Conservation (phyloP, 2,888 invertebrate genomes). For the Deroplatys truncata region DNA sequence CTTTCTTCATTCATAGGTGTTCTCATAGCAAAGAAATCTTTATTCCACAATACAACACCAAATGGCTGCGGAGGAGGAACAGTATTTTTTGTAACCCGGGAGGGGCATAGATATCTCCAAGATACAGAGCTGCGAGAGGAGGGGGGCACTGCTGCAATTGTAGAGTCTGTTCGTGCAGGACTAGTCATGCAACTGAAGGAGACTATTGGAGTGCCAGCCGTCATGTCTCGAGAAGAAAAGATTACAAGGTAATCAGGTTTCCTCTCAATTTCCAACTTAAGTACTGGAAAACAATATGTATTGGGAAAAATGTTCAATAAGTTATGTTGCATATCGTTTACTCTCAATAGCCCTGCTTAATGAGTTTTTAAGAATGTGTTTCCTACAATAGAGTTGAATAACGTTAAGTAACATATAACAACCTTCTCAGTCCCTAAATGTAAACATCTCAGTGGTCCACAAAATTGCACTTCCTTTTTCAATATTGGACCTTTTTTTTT, state of each 20-base stretch:
- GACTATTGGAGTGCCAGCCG: slow-evolving; percentile 68
- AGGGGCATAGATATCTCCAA: slow-evolving; percentile 50
- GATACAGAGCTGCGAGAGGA: slow-evolving; percentile 66
- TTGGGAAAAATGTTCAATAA: too few species aligned
- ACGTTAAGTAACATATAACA: too few species aligned
- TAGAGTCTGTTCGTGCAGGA: slow-evolving; percentile 79
- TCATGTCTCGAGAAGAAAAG: slow-evolving; percentile 66
- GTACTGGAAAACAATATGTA: too few species aligned
- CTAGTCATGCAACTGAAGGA: slow-evolving; percentile 82
- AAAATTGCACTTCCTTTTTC: too few species aligned
- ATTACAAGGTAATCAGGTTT: slow-evolving; percentile 60
- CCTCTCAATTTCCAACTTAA: background rate
- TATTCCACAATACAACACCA: slow-evolving; percentile 50
- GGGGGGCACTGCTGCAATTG: slow-evolving; percentile 69
- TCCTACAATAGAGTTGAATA: too few species aligned
- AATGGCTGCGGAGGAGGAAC: slow-evolving; percentile 52
- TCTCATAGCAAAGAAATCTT: slow-evolving; percentile 58
- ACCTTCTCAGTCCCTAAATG: too few species aligned
- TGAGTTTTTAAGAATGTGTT: too few species aligned
- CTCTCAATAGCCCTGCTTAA: too few species aligned
- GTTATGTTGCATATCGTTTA: too few species aligned
- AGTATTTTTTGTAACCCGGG: slow-evolving; percentile 50
- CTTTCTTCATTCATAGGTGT: slow-evolving; percentile 47
- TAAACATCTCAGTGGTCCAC: too few species aligned
- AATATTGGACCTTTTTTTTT: too few species aligned